Evolutionary conservation across 1,140 invertebrate species (phyloP).

Genomic region (Archegozetes longisetosus): DNA sequence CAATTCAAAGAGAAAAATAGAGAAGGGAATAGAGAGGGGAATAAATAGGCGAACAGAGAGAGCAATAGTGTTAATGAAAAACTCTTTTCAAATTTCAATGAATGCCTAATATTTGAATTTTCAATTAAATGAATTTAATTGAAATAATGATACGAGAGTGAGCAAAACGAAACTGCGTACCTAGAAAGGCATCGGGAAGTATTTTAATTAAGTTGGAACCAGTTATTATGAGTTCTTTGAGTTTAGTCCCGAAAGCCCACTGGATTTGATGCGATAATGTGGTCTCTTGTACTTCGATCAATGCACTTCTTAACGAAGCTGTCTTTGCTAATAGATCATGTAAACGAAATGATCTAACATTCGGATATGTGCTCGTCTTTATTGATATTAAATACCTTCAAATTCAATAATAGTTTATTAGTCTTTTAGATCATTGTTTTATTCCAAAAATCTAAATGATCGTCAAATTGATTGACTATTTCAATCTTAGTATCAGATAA

Average conservation of each 20-base stretch:
- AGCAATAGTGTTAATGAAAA: too few species aligned
- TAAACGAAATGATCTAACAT: conserved; percentile 21
- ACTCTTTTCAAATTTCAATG: too few species aligned
- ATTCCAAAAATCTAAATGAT: not conserved
- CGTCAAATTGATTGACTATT: not conserved
- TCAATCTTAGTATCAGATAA: not conserved
- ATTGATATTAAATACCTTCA: conserved; percentile 17
- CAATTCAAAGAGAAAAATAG: too few species aligned
- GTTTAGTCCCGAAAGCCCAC: conserved; percentile 21
- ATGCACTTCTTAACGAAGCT: conserved; percentile 12
- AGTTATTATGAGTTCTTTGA: conserved; percentile 21
- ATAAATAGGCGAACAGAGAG: not conserved
- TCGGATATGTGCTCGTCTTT: conserved; percentile 21
- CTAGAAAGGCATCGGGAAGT: conserved; percentile 22
- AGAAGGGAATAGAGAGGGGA: too few species aligned
- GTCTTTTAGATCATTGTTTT: too few species aligned
- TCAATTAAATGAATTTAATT: not conserved
- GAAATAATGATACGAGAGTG: not conserved
- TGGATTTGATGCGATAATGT: conserved; percentile 22
- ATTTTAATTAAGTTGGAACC: conserved; percentile 19
- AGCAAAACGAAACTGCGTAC: not conserved
- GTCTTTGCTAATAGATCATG: conserved; percentile 19
- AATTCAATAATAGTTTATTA: too few species aligned
- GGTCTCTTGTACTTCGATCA: conserved; percentile 21
- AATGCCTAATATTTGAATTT: too few species aligned